Percentiles rank a stretch among this genome's conserved stretches.
These are phyloP conservation scores for Zele albiditarsus DNA, from an alignment of 2,888 invertebrate species.

Conservation along the genomic window DNA sequence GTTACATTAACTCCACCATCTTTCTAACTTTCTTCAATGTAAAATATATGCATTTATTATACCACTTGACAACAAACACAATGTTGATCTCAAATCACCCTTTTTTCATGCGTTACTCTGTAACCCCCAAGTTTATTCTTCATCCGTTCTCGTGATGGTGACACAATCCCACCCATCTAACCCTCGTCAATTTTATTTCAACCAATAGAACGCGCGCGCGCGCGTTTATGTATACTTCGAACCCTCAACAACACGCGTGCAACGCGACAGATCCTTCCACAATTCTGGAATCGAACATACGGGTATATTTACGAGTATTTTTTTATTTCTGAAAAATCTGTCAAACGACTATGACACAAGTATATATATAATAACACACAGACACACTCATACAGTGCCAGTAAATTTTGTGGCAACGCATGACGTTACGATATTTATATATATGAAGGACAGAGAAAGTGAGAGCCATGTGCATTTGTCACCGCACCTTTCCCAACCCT, in stretches of 20 bases:
- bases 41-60: background rate
- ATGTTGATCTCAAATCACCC: constrained; percentile 26
- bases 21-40: background rate
- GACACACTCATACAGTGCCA: constrained; percentile 15
- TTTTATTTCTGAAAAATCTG: constrained; percentile 63
- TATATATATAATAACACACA: constrained; percentile 39
- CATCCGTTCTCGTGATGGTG: constrained; percentile 42
- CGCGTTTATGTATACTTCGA: constrained; percentile 32
- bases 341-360: constrained; percentile 57
- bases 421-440: background rate
- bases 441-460: constrained; percentile 30
- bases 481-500: constrained; percentile 49
- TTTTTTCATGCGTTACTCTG: constrained; percentile 39
- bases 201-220: constrained; percentile 39
- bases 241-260: constrained; percentile 12
- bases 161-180: constrained; percentile 35
- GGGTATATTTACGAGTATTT: constrained; percentile 66
- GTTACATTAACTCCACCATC: background rate
- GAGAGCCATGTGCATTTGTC: constrained; percentile 40
- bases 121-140: constrained; percentile 21
- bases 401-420: background rate
- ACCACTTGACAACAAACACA: constrained; percentile 11
- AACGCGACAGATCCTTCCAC: constrained; percentile 51
- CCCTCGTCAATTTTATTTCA: constrained; percentile 37
- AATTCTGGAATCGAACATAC: constrained; percentile 65